Evolutionary conservation across 1,140 invertebrate species (phyloP).

Genomic region (Amyelois transitella): DNA sequence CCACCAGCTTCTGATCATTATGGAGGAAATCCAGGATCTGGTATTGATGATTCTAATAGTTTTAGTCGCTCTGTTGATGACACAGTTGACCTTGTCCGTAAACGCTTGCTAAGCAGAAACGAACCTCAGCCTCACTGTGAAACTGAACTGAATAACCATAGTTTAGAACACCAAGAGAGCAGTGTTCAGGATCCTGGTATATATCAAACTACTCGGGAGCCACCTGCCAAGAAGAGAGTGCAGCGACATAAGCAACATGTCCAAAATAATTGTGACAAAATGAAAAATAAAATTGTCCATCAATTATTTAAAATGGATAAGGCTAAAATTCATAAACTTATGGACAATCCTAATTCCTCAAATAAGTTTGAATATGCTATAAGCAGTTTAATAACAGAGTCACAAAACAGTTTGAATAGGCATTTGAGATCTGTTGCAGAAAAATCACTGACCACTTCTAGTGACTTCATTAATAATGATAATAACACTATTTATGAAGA

Average conservation of each 20-base stretch:
- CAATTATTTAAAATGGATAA: slow-evolving; percentile 69
- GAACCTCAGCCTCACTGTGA: slow-evolving; percentile 25
- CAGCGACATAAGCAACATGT: slow-evolving; percentile 32
- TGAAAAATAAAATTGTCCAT: slow-evolving; percentile 66
- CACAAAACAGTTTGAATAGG: slow-evolving; percentile 61
- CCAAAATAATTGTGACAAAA: slow-evolving; percentile 58
- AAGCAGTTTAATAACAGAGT: slow-evolving; percentile 63
- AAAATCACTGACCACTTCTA: slow-evolving; percentile 51
- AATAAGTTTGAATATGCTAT: slow-evolving; percentile 69
- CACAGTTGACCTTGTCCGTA: slow-evolving; percentile 61
- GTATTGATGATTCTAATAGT: slow-evolving; percentile 45
- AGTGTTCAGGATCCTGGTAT: slow-evolving; percentile 7
- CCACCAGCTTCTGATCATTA: slow-evolving; percentile 65
- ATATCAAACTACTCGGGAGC: slow-evolving; percentile 25
- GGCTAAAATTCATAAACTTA: slow-evolving; percentile 61
- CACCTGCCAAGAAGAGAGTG: slow-evolving; percentile 33
- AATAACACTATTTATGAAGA: slow-evolving; percentile 68
- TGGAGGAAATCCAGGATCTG: slow-evolving; percentile 40
- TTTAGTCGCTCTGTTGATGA: slow-evolving; percentile 61
- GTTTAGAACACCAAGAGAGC: slow-evolving; percentile 14
- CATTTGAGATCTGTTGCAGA: slow-evolving; percentile 60
- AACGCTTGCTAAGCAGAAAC: slow-evolving; percentile 42
- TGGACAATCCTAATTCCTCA: slow-evolving; percentile 65
- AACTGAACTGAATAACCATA: slow-evolving; percentile 15
- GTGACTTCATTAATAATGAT: slow-evolving; percentile 59